Conservation (phyloP, 2,888 invertebrate species). For the Morpho helenor region DNA sequence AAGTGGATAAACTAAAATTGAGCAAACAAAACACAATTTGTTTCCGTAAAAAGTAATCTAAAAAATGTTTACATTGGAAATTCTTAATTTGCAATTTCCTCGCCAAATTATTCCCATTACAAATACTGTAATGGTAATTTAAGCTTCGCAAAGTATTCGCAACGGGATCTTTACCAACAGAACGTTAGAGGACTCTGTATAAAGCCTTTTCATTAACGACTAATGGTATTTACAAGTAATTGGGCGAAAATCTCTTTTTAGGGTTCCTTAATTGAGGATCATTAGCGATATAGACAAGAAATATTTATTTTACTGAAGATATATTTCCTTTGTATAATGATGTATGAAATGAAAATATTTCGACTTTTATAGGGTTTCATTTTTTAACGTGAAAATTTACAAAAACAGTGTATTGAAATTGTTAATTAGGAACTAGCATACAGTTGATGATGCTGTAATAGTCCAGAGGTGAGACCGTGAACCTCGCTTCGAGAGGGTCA, state of each 20-base stretch:
- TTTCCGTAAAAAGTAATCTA: neutral
- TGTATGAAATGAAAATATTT: too few relatives aligned
- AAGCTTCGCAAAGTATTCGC: constrained; percentile 10
- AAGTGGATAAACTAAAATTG: too few relatives aligned
- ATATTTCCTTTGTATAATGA: too few relatives aligned
- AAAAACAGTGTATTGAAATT: too few relatives aligned
- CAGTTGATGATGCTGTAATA: too few relatives aligned
- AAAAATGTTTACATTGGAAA: neutral
- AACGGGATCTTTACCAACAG: neutral
- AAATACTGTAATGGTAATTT: constrained; percentile 13
- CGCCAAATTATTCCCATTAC: constrained; percentile 7
- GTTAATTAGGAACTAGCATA: too few relatives aligned
- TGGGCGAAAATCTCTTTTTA: neutral
- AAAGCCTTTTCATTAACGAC: constrained; percentile 12
- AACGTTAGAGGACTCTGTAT: constrained; percentile 2
- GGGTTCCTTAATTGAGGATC: neutral
- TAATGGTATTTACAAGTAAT: constrained; percentile 13
- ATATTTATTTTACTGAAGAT: constrained; percentile 2
- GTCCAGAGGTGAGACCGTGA: too few relatives aligned
- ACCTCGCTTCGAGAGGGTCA: too few relatives aligned
- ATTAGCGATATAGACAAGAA: neutral
- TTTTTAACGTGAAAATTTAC: too few relatives aligned
- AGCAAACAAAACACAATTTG: neutral
- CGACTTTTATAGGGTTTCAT: too few relatives aligned
- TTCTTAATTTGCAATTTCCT: constrained; percentile 10